Conservation (phyloP, 2,888 invertebrate genomes). For the Clitarchus hookeri region DNA sequence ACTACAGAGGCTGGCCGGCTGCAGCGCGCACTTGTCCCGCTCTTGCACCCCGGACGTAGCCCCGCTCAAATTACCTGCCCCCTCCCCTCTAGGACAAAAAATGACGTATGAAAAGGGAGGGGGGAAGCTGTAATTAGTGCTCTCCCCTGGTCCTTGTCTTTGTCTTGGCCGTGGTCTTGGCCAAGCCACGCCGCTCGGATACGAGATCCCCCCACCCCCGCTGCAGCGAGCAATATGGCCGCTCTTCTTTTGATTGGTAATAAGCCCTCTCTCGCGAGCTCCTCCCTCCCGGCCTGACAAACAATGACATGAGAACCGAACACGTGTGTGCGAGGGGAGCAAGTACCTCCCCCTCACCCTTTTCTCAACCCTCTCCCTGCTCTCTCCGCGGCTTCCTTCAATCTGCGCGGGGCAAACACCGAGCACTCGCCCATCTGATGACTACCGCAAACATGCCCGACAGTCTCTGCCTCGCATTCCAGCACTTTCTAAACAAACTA, state of each 20-base stretch:
- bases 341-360: neutral
- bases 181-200: neutral
- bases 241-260: constrained; percentile 14
- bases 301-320: neutral
- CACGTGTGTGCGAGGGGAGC: neutral
- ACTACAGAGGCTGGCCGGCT: no score
- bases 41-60: neutral
- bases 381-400: neutral
- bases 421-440: neutral
- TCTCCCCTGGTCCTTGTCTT: constrained; percentile 20
- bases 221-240: neutral
- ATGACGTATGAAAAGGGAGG: constrained; percentile 22
- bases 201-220: neutral
- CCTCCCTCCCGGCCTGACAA: neutral
- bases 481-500: no score
- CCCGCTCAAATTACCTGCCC: constrained; percentile 21
- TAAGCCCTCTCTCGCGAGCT: neutral
- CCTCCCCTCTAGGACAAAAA: neutral
- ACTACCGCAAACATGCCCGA: no score
- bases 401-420: neutral
- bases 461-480: no score
- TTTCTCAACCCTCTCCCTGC: no score
- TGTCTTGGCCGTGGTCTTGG: neutral
- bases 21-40: neutral
- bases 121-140: constrained; percentile 12